Percentiles rank a stretch among this genome's conserved stretches.
phyloP scores from a whole-genome alignment of 1,140 invertebrate species.

The Hyphantria cunea region DNA sequence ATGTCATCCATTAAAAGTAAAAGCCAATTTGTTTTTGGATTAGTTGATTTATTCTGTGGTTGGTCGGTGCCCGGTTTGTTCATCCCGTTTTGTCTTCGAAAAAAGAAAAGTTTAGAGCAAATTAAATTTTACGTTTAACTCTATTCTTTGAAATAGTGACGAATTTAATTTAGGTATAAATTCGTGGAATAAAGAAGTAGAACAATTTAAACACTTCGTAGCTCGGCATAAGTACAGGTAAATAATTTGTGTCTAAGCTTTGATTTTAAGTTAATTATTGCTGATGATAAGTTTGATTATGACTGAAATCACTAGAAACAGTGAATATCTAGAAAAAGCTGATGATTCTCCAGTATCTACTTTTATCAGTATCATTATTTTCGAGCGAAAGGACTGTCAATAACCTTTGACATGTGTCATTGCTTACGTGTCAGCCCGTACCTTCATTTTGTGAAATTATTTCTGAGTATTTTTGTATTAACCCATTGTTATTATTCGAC shows the following conservation, averaged over 20 bases:
- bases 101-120: slow-evolving; percentile 15
- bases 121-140: slow-evolving; percentile 2
- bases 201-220: not conserved
- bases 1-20: too few species aligned
- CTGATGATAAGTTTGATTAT: too few species aligned
- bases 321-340: not conserved
- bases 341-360: slow-evolving; percentile 2
- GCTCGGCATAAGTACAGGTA: slow-evolving; percentile 11
- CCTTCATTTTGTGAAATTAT: slow-evolving; percentile 46
- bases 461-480: slow-evolving; percentile 27
- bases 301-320: too few species aligned
- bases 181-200: not conserved
- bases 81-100: slow-evolving; percentile 4
- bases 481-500: slow-evolving; percentile 1
- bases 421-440: slow-evolving; percentile 77
- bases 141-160: slow-evolving; percentile 9
- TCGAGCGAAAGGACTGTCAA: slow-evolving; percentile 59
- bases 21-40: not conserved
- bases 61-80: slow-evolving; percentile 5
- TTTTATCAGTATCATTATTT: slow-evolving; percentile 18
- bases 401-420: slow-evolving; percentile 82
- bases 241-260: not conserved
- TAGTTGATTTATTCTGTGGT: slow-evolving; percentile 1
- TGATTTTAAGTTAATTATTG: too few species aligned
- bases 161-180: not conserved